Conservation (phyloP, 2,888 invertebrate species). For the Pollenia amentaria region DNA sequence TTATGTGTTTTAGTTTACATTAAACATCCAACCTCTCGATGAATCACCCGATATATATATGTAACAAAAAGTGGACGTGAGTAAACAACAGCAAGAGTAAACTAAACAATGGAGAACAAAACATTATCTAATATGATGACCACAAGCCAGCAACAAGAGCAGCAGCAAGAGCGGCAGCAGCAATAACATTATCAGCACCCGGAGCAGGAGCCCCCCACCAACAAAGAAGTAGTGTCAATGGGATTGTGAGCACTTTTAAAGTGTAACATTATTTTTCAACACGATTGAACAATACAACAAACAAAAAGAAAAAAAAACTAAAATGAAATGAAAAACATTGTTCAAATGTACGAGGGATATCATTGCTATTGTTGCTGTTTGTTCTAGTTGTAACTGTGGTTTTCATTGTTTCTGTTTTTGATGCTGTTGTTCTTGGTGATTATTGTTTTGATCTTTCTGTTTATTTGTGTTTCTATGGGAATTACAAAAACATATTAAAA, state of each 20-base stretch:
- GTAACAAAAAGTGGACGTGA: conserved; percentile 40
- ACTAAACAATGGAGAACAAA: conserved; percentile 20
- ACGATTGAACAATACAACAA: conserved; percentile 24
- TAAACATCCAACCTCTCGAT: too few species aligned
- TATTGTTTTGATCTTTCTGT: conserved; percentile 29
- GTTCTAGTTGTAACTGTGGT: conserved; percentile 10
- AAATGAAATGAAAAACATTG: neutral
- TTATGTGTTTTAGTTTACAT: too few species aligned
- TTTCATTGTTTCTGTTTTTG: conserved; percentile 14
- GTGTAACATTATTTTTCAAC: conserved; percentile 23
- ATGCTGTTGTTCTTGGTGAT: conserved; percentile 28
- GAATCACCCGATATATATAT: too few species aligned
- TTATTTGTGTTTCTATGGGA: conserved; percentile 23
- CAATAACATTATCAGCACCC: too few species aligned
- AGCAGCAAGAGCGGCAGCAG: neutral
- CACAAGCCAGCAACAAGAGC: conserved; percentile 33
- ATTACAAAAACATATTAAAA: neutral
- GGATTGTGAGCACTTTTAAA: conserved; percentile 68
- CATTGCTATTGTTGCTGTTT: neutral
- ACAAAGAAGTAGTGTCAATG: conserved; percentile 65
- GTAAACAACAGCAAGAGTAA: conserved; percentile 35
- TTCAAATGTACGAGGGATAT: neutral
- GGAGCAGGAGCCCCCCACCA: conserved; percentile 24
- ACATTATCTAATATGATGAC: conserved; percentile 54
- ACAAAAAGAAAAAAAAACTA: neutral